Evolutionary conservation across 2,888 invertebrate species (phyloP), one percentile per base, ranked within the genome.

Genomic region (Macaria liturata): DNA sequence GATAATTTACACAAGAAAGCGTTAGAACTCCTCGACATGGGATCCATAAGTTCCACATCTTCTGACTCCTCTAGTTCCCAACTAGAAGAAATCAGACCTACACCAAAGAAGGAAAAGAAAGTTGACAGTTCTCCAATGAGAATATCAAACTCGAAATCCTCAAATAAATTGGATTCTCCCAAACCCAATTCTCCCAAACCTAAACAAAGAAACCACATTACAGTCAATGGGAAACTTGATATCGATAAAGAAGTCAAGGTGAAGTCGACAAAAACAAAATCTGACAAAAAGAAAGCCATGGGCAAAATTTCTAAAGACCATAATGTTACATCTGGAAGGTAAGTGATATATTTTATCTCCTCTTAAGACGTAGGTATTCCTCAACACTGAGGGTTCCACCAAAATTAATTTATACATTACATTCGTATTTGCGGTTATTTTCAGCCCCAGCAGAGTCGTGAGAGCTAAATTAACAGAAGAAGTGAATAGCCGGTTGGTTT

Each of bases 401-500:
- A 20, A 20, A 20, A 20, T 20, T 20, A 2, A 20, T 20, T 20
- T 20, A 20, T 20, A 20, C 20, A 20, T 20, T 20, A 37, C 4
- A 42, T 49, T 55, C n/a, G 20, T 20, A 20, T 2, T 20, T 20
- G 20, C 20, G 2, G 1, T 20, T 49, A 42, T 34, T 77, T 81
- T 39, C 72, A 91, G 91, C 61, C 91, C 91, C 1, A 61, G 81
- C 34, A 86, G 88, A 78, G 67, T 91, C 42, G 75, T 90, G 9
- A 75, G 91, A 71, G 88, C 90, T 2, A 91, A 88, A 76, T 72
- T 91, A 69, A 86, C 84, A 30, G 91, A 91, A 75, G 88, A 90
- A 78, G 86, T 94, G 0, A 88, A 93, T 59, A 90, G 85, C 57
- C 92, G 93, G 57, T 80, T 95, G 62, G 89, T 89, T 61, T 88